A percentile compares a stretch with the other conserved stretches of the same genome.
Conservation (phyloP, 2,113 vertebrate species). For the Xiphias gladius region DNA sequence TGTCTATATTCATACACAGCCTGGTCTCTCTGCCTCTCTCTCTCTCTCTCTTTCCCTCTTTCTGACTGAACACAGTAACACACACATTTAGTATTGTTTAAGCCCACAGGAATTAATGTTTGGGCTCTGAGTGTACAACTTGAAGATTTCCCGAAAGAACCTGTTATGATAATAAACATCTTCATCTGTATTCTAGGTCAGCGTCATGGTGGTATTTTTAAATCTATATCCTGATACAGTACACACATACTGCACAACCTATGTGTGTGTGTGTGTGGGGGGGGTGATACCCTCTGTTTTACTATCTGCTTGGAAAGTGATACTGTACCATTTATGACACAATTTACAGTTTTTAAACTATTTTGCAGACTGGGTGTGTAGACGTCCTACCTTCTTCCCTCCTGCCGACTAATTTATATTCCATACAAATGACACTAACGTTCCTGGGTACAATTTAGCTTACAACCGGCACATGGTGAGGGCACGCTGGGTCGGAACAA, state of each 20-base stretch:
- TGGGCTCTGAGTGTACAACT: conserved; percentile 19
- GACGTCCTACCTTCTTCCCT: background rate
- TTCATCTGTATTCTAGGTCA: conserved; percentile 23
- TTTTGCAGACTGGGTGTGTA: conserved; percentile 1
- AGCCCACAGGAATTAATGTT: conserved; percentile 21
- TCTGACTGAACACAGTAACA: background rate
- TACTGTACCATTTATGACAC: background rate
- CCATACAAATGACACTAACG: conserved; percentile 43
- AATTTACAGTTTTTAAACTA: conserved; percentile 23
- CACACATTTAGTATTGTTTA: background rate
- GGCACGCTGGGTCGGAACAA: conserved; percentile 55
- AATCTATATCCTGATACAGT: background rate
- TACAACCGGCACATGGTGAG: conserved; percentile 69
- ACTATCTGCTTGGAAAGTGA: background rate
- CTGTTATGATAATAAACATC: conserved; percentile 20
- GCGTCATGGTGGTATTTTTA: conserved; percentile 5
- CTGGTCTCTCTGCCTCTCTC: conserved; percentile 15
- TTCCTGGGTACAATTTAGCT: conserved; percentile 60
- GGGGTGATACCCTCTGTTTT: background rate
- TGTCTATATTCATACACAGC: conserved; percentile 52
- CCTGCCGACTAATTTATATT: conserved; percentile 48
- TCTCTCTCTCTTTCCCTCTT: background rate
- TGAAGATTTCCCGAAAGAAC: conserved; percentile 21
- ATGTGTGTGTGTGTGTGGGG: background rate
- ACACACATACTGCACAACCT: background rate